Evolutionary conservation across 2,113 vertebrate genomes (phyloP).

Genomic region (Seriola rivoliana): DNA sequence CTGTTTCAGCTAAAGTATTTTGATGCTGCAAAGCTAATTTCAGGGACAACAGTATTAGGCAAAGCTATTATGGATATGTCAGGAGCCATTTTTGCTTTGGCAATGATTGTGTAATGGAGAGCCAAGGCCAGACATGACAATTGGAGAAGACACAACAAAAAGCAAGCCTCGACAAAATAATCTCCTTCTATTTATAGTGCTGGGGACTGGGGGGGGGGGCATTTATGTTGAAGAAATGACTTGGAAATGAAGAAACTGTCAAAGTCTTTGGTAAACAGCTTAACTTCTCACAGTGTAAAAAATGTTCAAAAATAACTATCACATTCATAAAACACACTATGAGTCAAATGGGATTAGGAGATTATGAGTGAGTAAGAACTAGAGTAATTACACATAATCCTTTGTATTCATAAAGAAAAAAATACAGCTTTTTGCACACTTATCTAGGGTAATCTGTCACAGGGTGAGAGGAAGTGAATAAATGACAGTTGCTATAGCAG

Average conservation of each 20-base stretch:
- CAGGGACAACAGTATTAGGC: constrained; percentile 53
- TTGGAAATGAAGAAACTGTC: constrained; percentile 53
- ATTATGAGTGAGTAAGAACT: constrained; percentile 66
- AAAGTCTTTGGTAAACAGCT: constrained; percentile 69
- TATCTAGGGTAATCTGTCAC: constrained; percentile 61
- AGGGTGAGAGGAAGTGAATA: constrained; percentile 4
- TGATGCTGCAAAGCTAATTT: constrained; percentile 53
- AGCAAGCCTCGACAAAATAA: constrained; percentile 48
- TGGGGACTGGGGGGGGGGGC: constrained; percentile 6
- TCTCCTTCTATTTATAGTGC: constrained; percentile 47
- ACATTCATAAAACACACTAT: constrained; percentile 53
- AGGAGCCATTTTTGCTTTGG: constrained; percentile 51
- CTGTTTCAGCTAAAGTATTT: constrained; percentile 37
- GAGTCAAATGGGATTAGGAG: constrained; percentile 74
- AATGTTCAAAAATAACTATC: constrained; percentile 57
- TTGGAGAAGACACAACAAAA: constrained; percentile 47
- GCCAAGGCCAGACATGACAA: constrained; percentile 55
- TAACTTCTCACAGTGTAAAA: constrained; percentile 59
- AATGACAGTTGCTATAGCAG: constrained; percentile 29
- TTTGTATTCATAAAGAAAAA: constrained; percentile 52
- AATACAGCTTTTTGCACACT: constrained; percentile 34
- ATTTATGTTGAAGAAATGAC: constrained; percentile 50
- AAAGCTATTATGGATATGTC: constrained; percentile 60
- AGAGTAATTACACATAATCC: constrained; percentile 71
- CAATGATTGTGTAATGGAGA: constrained; percentile 50